Conservation (phyloP, 2,113 vertebrate species). For the Oreocharis arfaki region DNA sequence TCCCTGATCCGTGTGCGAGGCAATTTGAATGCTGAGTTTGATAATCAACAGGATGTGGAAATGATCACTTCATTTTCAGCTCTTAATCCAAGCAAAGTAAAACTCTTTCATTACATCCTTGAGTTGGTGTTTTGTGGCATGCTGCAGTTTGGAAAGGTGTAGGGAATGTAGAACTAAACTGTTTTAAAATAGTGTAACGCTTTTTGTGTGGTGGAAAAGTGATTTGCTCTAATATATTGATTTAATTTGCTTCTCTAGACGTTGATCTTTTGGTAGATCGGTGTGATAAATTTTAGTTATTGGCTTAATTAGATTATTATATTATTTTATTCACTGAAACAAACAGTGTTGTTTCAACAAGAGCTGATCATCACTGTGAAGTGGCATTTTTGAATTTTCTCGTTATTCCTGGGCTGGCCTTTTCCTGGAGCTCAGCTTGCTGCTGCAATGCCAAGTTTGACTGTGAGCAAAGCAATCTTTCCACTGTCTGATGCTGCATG, state of each 20-base stretch:
- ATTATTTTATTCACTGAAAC: background rate
- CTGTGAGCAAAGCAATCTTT: background rate
- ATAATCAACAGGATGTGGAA: background rate
- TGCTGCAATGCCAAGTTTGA: background rate
- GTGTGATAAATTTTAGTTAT: background rate
- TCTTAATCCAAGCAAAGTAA: background rate
- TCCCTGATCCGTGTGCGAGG: background rate
- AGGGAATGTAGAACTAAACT: background rate
- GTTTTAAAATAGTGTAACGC: background rate
- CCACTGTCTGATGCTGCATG: rapidly evolving
- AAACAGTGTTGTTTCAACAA: background rate
- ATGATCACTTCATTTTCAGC: background rate
- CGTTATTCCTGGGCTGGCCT: background rate
- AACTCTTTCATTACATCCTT: background rate
- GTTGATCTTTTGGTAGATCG: background rate
- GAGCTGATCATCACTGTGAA: background rate
- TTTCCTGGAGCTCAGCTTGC: background rate
- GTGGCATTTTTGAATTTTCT: background rate
- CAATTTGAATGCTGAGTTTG: background rate
- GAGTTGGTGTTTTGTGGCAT: background rate
- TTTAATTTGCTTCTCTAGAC: background rate
- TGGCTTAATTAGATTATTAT: background rate
- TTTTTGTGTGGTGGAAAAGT: background rate
- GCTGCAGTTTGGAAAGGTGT: background rate
- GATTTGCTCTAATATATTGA: background rate